These are phyloP conservation scores for Channallabes apus DNA, from an alignment of 2,797 vertebrate species.

Conservation along the genomic window DNA sequence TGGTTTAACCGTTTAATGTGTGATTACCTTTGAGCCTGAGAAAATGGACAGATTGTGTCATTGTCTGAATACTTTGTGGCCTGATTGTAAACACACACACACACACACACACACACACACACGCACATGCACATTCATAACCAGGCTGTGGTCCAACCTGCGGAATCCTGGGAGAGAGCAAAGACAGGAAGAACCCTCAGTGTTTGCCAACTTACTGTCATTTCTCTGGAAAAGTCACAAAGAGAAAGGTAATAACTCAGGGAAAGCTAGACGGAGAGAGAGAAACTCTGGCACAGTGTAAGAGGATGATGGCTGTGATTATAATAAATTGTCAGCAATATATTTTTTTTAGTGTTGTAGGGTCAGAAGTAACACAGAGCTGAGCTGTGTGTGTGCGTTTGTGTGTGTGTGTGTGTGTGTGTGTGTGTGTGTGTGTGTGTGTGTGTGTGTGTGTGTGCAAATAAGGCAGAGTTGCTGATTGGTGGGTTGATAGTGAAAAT, in stretches of 20 bases:
- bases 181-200: constrained; percentile 60
- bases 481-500: neutral
- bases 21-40: too few species aligned
- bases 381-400: neutral
- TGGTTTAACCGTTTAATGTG: too few species aligned
- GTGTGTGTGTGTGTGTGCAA: neutral
- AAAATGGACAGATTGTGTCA: too few species aligned
- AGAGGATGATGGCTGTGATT: constrained; percentile 34
- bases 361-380: neutral
- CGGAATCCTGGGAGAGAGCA: constrained; percentile 71
- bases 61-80: too few species aligned
- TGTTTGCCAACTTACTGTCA: constrained; percentile 70
- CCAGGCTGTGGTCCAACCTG: constrained; percentile 62
- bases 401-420: neutral
- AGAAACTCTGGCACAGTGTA: neutral
- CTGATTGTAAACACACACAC: too few species aligned
- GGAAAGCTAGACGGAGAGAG: constrained; percentile 12
- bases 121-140: constrained; percentile 14
- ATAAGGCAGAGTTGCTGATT: neutral
- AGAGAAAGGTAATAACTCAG: constrained; percentile 66
- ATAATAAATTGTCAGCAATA: constrained; percentile 11
- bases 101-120: neutral
- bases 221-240: constrained; percentile 68
- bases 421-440: neutral
- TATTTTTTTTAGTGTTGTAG: neutral